Evolutionary conservation across 2,113 vertebrate genomes (phyloP), one percentile per base, ranked within the genome.

Genomic region (Argyrosomus japonicus): DNA sequence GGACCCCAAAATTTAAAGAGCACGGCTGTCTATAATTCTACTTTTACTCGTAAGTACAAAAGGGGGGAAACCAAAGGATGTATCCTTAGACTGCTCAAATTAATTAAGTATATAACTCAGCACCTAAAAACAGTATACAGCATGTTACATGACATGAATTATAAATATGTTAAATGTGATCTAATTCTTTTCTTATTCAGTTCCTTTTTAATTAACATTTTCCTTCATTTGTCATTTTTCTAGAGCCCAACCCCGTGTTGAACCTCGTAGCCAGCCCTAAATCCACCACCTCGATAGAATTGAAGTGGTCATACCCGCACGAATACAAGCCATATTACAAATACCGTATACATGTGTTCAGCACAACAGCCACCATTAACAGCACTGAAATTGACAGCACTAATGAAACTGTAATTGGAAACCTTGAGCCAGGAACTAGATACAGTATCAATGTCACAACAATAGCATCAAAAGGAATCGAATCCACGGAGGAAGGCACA

Each of bases 201-300:
- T 23, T 45, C 25, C 5, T 19, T 60, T 40, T 40, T 21, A 11
- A 29, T 14, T 10, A 53, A 68, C 14, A 40, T 67, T 79, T 57
- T 63, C 13, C 9, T 3, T 47, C n/a, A 0, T 68, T 64, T 61
- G 2, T 58, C 8, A 1, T 88, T 47, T 65, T 60, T 63, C 57
- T 51, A 93, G 93, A 75, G 3, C 93, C 93, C 12, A 90, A 92
- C 53, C 88, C 93, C 14, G 93, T 94, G 69, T 9, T 27, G 54
- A 76, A 84, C 60, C 63, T 93, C 4, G 4, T 0, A 54, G 78
- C 83, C 47, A 71, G 12, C 5, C 60, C 77, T 14, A 6, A 51
- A 2, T 87, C 82, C 29, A 80, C 29, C 64, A 81, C 68, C 50
- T 88, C 84, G 18, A 21, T 93, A 19, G 21, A 6, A 2, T 84